phyloP scores from a whole-genome alignment of 2,113 vertebrate species.

The Amblyornis subalaris region DNA sequence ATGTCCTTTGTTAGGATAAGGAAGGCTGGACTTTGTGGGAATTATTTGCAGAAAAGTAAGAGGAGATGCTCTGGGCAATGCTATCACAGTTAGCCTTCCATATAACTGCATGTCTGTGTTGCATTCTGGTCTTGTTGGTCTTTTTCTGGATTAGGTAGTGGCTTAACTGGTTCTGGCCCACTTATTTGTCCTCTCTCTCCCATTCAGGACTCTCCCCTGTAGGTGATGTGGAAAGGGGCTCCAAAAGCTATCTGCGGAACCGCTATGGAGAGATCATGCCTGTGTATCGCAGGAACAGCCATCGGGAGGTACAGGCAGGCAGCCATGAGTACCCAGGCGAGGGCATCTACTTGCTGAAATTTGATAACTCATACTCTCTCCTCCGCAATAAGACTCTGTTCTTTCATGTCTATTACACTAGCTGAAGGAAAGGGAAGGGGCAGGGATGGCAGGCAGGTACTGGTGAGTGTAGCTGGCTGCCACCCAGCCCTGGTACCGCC shows the following conservation, averaged over 20 bases:
- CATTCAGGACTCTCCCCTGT: conserved; percentile 78
- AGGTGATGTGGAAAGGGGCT: conserved; percentile 92
- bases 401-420: conserved; percentile 92
- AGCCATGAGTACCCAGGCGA: conserved; percentile 94
- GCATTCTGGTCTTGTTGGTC: not conserved
- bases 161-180: not conserved
- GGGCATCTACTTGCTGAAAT: conserved; percentile 95
- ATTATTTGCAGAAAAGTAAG: not conserved
- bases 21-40: not conserved
- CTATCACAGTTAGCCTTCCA: not conserved
- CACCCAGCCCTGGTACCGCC: conserved; percentile 4
- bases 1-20: not conserved
- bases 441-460: not conserved
- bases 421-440: conserved; percentile 49
- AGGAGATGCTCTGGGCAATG: not conserved
- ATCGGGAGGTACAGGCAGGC: conserved; percentile 86
- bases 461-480: conserved; percentile 41
- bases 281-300: conserved; percentile 92
- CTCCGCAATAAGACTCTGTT: conserved; percentile 97
- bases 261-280: conserved; percentile 90
- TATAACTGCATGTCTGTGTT: not conserved
- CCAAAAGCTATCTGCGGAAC: conserved; percentile 76
- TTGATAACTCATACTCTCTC: conserved; percentile 97
- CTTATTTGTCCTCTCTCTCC: not conserved
- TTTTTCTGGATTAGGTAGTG: not conserved